Base-by-base conservation (phyloP, 2,888 invertebrate species). In the Leuctra nigra region DNA sequence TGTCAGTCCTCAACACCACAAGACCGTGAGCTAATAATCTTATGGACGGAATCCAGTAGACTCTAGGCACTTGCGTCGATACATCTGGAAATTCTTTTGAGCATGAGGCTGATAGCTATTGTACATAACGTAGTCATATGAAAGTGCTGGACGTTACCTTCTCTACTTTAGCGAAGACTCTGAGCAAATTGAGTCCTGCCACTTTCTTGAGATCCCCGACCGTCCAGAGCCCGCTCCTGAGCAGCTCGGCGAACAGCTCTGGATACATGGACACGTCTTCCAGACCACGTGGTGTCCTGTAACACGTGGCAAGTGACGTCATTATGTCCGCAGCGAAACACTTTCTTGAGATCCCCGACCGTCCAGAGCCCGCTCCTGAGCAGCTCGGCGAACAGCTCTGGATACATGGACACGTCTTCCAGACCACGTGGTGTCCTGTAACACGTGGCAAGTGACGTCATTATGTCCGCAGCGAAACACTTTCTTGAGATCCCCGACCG, bases 351-450 rank as follows among this genome's bases (percentile, higher is more conserved):
- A 66, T 83, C 83, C 61, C 75, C 76, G 2, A 78, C 77, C 62
- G 74, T 77, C 82, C 83, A 82, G 63, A 78, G 78, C 2, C 81
- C 80, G 57, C 78, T 79, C 39, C 79, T 75, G 14, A 82, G 73
- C 41, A 83, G 74, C 66, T 82, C 82, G 6, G 81, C 82, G 63
- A 86, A 83, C 55, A 86, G 71, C 63, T 81, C 79, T 1, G 85
- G 85, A 70, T 84, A 86, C 65, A 77, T 80, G 1, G 85, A 84
- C 33, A 84, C 85, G 67, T 86, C 84, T 67, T 86, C 84, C 54
- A 91, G 74, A 23, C 90, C 91, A 71, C 84, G 82, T 11, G 90
- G 90, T 47, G 87, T 87, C 70, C 90, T 90, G 72, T 54, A 68
- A 65, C 7, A 29, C 29, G 11, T n/a, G n/a, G n/a, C n/a, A n/a